phyloP scores from a whole-genome alignment of 2,888 invertebrate species.

The Nemotelus nigrinus region DNA sequence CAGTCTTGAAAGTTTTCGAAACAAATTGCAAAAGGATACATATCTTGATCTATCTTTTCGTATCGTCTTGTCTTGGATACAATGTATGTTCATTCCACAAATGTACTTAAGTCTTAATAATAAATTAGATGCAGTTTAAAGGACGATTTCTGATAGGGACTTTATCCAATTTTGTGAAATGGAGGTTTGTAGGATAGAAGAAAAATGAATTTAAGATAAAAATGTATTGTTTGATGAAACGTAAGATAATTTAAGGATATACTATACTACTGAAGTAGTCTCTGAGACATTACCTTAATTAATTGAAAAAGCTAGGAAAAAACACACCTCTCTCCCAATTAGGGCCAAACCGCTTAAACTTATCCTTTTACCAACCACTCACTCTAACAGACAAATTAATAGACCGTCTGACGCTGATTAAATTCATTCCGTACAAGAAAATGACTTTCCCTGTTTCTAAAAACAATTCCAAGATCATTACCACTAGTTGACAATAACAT shows the following conservation, averaged over 20 bases:
- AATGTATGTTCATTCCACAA: neutral
- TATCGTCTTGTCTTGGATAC: neutral
- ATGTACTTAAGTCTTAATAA: slow-evolving; percentile 34
- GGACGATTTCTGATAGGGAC: neutral
- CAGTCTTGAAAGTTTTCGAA: neutral
- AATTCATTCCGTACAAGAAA: neutral
- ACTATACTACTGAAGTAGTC: no score
- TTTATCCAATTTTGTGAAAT: no score
- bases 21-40: slow-evolving; percentile 18
- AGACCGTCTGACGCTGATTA: slow-evolving; percentile 22
- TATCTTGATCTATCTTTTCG: slow-evolving; percentile 29
- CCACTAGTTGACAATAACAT: neutral
- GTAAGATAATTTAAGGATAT: no score
- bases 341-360: no score
- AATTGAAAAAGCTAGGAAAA: no score
- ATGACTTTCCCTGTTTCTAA: neutral
- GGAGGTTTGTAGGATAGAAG: no score
- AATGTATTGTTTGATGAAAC: no score
- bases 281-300: no score
- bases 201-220: no score
- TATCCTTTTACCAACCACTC: neutral
- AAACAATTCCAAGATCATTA: slow-evolving; percentile 10
- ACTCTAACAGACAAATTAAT: slow-evolving; percentile 18
- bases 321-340: no score
- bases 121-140: slow-evolving; percentile 35